phyloP scores from a whole-genome alignment of 2,888 invertebrate species.

The Trichopoda pennipes region DNA sequence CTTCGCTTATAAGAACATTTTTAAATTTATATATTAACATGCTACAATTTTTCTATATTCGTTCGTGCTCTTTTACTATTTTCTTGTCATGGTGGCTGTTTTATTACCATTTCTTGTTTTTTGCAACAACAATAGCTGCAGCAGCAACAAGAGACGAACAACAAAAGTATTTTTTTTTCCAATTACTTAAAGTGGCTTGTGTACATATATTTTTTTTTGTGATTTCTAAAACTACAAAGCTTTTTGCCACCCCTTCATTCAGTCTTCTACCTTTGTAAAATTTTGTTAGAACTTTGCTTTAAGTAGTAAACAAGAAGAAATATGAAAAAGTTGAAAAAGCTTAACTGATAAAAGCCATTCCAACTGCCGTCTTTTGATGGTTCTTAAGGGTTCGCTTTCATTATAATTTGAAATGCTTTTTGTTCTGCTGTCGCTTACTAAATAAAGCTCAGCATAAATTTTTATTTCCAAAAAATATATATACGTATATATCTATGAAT shows the following conservation, averaged over 20 bases:
- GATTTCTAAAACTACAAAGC: constrained; percentile 13
- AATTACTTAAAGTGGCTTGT: constrained; percentile 68
- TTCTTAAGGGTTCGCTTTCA: no score
- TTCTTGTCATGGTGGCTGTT: constrained; percentile 48
- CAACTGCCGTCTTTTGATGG: not conserved
- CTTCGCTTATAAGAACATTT: constrained; percentile 30
- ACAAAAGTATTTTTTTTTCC: constrained; percentile 58
- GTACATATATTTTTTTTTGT: constrained; percentile 9
- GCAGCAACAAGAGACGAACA: constrained; percentile 15
- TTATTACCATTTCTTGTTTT: constrained; percentile 53
- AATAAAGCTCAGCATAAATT: not conserved
- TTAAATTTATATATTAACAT: constrained; percentile 37
- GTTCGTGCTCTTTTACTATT: constrained; percentile 46
- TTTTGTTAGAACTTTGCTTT: constrained; percentile 24
- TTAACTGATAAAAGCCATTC: constrained; percentile 21
- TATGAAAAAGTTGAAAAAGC: constrained; percentile 56
- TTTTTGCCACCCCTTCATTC: constrained; percentile 8
- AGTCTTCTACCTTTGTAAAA: not conserved
- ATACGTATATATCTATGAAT: no score
- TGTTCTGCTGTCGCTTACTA: no score
- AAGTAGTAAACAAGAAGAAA: not conserved
- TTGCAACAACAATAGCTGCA: constrained; percentile 22
- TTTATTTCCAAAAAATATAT: not conserved
- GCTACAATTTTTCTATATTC: constrained; percentile 34
- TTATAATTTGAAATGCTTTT: no score